A percentile compares a stretch with the other conserved stretches of the same genome.
Evolutionary conservation across 2,888 invertebrate genomes (phyloP).

Genomic region (Autographa gamma): DNA sequence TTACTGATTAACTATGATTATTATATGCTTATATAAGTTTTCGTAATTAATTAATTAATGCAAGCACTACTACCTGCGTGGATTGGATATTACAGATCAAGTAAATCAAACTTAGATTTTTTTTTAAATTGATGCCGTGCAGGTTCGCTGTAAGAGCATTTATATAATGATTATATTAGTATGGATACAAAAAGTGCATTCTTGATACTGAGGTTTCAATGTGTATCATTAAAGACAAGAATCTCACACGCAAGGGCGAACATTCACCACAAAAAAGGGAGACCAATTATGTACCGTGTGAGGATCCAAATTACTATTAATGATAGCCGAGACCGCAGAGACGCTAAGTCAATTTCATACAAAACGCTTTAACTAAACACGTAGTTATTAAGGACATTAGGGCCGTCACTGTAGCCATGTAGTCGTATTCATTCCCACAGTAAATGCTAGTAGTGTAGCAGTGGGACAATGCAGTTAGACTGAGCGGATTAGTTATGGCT

Average conservation of each 20-base stretch:
- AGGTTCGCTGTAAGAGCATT: neutral
- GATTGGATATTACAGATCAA: too few relatives aligned
- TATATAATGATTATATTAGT: constrained; percentile 2
- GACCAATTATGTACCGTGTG: neutral
- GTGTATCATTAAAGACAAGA: neutral
- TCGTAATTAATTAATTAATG: too few relatives aligned
- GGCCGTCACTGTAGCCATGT: neutral
- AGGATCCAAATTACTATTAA: constrained; percentile 4
- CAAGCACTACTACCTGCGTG: too few relatives aligned
- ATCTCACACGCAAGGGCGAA: neutral
- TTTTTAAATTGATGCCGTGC: neutral
- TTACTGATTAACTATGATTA: neutral
- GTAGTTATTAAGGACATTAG: neutral
- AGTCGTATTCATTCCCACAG: constrained; percentile 31
- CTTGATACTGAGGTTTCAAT: neutral
- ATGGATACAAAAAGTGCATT: neutral
- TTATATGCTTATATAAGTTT: too few relatives aligned
- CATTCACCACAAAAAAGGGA: neutral
- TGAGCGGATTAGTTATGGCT: constrained; percentile 52
- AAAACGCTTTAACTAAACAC: neutral
- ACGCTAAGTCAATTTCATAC: constrained; percentile 3
- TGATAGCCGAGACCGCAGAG: neutral
- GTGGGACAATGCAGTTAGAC: constrained; percentile 42
- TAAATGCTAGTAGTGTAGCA: constrained; percentile 11
- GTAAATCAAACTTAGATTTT: too few relatives aligned